A percentile compares a stretch with the other conserved stretches of the same genome.
Evolutionary conservation across 2,888 invertebrate species (phyloP).

Genomic region (Podotricha telesiphe): DNA sequence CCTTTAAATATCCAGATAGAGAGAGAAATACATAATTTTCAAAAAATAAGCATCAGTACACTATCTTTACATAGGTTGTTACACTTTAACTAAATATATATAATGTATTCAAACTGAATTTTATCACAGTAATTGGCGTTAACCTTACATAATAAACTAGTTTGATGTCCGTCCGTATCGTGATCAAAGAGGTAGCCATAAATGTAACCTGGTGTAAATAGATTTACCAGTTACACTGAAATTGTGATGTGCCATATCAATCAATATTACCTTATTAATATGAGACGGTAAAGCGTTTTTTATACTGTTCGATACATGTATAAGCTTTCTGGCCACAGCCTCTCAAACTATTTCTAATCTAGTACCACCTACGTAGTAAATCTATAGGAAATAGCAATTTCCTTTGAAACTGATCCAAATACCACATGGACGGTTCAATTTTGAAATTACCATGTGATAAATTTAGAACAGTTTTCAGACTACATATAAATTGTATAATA

Average conservation of each 20-base stretch:
- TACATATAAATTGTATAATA: background rate
- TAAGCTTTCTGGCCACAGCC: background rate
- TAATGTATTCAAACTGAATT: constrained; percentile 28
- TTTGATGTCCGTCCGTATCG: constrained; percentile 19
- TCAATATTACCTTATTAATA: background rate
- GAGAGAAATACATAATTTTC: background rate
- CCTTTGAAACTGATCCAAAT: constrained; percentile 53
- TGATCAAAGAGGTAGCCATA: background rate
- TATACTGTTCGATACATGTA: background rate
- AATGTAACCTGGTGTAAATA: too few species aligned
- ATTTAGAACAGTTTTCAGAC: background rate
- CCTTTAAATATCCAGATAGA: background rate
- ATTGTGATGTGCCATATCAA: too few species aligned
- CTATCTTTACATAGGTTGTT: background rate
- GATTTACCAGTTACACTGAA: too few species aligned
- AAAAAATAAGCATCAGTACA: background rate
- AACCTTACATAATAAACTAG: constrained; percentile 21
- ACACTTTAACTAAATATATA: background rate
- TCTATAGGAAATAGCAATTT: constrained; percentile 56
- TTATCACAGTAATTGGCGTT: constrained; percentile 22
- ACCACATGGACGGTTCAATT: constrained; percentile 47
- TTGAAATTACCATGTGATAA: constrained; percentile 29
- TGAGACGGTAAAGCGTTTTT: too few species aligned
- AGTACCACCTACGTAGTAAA: constrained; percentile 5
- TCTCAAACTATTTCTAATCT: constrained; percentile 7